These are phyloP conservation scores for Xiphorhynchus elegans DNA, from an alignment of 2,113 vertebrate genomes.

Conservation along the genomic window DNA sequence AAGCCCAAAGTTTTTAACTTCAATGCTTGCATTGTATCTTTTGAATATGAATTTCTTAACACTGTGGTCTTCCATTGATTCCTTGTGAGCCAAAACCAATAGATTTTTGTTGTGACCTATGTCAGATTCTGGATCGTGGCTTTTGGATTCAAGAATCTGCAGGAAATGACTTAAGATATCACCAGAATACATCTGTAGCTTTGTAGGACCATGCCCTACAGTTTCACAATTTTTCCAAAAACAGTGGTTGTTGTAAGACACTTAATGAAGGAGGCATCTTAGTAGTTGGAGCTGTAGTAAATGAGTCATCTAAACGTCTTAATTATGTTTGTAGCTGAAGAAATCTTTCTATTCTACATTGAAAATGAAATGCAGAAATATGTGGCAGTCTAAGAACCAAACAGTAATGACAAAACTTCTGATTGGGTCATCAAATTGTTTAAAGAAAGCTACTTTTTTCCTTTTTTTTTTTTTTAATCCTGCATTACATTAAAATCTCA, in stretches of 20 bases:
- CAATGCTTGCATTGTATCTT: accelerated
- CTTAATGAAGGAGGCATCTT: background rate
- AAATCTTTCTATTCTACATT: background rate
- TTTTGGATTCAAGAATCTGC: background rate
- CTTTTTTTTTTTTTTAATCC: background rate
- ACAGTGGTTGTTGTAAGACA: background rate
- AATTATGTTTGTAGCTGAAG: background rate
- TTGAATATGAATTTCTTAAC: background rate
- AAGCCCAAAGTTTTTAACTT: background rate
- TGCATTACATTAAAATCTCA: background rate
- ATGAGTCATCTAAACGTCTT: background rate
- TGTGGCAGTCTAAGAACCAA: background rate
- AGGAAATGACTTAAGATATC: background rate
- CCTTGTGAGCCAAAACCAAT: background rate
- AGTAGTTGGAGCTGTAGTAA: background rate
- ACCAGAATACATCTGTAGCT: accelerated
- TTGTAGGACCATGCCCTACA: background rate
- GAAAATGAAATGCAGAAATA: background rate
- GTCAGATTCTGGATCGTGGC: background rate
- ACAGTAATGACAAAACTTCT: background rate
- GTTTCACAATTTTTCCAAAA: background rate
- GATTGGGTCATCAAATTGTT: background rate
- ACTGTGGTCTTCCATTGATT: background rate
- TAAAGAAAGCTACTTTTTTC: background rate
- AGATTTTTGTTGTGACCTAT: background rate